Conservation (phyloP, 1,140 invertebrate species). For the Harlomillsia oculata region DNA sequence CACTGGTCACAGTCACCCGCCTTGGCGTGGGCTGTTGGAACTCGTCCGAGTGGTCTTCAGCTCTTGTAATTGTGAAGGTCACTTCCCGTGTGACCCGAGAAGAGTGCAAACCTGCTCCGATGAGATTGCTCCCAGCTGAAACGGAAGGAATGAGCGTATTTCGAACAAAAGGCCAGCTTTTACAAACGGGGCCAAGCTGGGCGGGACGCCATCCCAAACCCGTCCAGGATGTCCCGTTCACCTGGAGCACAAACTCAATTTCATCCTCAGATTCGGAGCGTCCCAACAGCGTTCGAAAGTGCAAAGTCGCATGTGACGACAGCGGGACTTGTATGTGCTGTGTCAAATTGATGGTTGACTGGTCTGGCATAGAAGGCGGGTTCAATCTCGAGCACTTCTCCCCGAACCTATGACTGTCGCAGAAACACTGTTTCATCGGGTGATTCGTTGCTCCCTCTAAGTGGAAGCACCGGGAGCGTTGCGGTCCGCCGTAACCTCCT, state of each 20-base stretch:
- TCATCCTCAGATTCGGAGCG: constrained; percentile 57
- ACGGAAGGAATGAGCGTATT: no score
- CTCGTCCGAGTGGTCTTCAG: constrained; percentile 12
- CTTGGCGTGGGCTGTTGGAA: no score
- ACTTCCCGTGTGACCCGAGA: background rate
- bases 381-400: constrained; percentile 53
- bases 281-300: constrained; percentile 7
- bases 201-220: constrained; percentile 64
- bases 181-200: constrained; percentile 15
- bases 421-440: constrained; percentile 77
- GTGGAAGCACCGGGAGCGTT: no score
- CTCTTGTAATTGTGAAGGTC: constrained; percentile 23
- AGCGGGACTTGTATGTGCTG: constrained; percentile 23
- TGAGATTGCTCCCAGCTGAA: no score
- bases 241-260: constrained; percentile 71
- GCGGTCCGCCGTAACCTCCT: no score
- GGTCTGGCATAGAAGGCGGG: constrained; percentile 15
- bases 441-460: constrained; percentile 62
- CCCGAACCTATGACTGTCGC: constrained; percentile 74
- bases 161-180: constrained; percentile 28
- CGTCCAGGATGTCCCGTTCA: constrained; percentile 72
- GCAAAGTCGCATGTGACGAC: constrained; percentile 18
- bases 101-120: no score
- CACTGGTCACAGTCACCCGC: no score
- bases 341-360: constrained; percentile 9